These are phyloP conservation scores for Tragelaphus eurycerus DNA, from an alignment of 2,797 vertebrate species.

Conservation along the genomic window DNA sequence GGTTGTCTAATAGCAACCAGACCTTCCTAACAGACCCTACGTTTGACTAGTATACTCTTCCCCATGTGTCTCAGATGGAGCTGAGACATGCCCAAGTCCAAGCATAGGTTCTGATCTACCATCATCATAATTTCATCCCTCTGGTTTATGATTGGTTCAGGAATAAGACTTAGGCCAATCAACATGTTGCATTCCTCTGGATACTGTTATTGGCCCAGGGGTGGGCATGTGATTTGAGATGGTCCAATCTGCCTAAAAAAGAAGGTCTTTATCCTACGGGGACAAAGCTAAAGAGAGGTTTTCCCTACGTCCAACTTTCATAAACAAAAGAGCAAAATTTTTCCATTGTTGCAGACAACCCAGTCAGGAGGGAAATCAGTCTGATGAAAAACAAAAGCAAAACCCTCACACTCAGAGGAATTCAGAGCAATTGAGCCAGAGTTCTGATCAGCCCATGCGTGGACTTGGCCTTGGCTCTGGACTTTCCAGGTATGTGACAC, in stretches of 20 bases:
- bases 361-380: neutral
- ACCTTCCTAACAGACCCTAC: neutral
- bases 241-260: neutral
- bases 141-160: conserved; percentile 20
- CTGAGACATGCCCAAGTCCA: neutral
- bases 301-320: neutral
- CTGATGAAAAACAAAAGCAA: neutral
- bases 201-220: neutral
- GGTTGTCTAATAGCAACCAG: neutral
- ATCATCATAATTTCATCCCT: neutral
- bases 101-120: neutral
- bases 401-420: neutral
- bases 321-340: neutral
- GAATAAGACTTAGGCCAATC: neutral
- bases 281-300: neutral
- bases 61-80: neutral
- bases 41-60: neutral
- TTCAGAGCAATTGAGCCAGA: neutral
- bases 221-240: neutral
- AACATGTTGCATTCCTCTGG: neutral
- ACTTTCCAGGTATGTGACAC: neutral
- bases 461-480: neutral
- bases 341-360: neutral
- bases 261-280: neutral
- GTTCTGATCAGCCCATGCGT: neutral